These are phyloP conservation scores for Mareca strepera DNA, from an alignment of 2,797 vertebrate species.

Conservation along the genomic window DNA sequence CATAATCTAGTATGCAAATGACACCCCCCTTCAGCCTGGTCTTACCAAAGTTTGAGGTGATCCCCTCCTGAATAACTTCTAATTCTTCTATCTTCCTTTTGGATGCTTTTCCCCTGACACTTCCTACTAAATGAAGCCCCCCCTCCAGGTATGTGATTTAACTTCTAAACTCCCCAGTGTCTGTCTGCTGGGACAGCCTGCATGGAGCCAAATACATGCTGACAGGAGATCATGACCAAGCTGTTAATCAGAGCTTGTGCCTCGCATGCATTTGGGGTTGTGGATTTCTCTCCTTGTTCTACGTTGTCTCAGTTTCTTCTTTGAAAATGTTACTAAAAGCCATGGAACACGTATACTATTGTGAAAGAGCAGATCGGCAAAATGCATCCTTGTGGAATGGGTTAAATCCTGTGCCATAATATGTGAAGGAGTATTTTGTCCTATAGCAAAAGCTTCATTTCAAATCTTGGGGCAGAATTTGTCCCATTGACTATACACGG, in stretches of 20 bases:
- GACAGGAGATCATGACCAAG: not conserved
- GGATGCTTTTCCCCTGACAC: slow-evolving; percentile 60
- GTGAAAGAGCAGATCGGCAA: not conserved
- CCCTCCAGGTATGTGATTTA: slow-evolving; percentile 72
- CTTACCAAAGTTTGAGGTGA: slow-evolving; percentile 55
- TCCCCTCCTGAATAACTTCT: slow-evolving; percentile 59
- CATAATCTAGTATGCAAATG: slow-evolving; percentile 3
- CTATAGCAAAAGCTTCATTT: not conserved
- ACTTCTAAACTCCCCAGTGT: slow-evolving; percentile 66
- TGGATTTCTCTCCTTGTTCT: not conserved
- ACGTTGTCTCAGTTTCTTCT: not conserved
- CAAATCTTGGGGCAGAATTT: not conserved
- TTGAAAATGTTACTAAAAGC: not conserved
- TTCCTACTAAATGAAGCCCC: slow-evolving; percentile 72
- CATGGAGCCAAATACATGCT: not conserved
- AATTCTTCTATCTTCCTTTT: slow-evolving; percentile 72
- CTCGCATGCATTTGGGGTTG: slow-evolving; percentile 22
- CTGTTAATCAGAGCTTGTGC: not conserved
- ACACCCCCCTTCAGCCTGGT: not conserved
- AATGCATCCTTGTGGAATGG: not conserved
- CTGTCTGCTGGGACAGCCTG: slow-evolving; percentile 1
- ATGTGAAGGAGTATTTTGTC: not conserved
- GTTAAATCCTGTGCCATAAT: not conserved
- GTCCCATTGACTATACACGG: not conserved
- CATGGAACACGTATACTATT: not conserved